Base-by-base conservation (phyloP, 2,113 vertebrate species). In the Cryptomyrus ogoouensis region DNA sequence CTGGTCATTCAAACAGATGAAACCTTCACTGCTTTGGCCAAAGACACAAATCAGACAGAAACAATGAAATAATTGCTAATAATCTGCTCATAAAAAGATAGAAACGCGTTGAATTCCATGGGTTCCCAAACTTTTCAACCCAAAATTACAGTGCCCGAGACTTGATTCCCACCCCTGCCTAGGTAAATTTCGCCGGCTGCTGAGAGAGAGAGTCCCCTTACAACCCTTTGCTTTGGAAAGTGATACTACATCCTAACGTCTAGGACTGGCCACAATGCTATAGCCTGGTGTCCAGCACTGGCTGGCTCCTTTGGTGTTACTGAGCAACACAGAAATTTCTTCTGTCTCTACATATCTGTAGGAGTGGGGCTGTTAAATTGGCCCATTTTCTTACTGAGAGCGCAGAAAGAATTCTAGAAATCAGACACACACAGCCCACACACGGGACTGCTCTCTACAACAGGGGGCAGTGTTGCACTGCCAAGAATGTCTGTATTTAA, bases 401-500 rank as follows among this genome's bases (percentile, higher is more conserved):
- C 35, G 58, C n/a, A 42, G 35, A 84, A 44, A 84, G 3, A n/a
- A 74, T 74, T 31, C 6, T 77, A 77, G 27, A 77, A 77, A 39
- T 77, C 70, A 77, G 35, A 39, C 74, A 80, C 27, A 39, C 35
- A 42, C 35, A 42, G 35, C 74, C n/a, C 19, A 12, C 46, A 47
- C 83, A 24, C 0, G 5, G 44, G n/a, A 47, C 44, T 50, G 44
- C n/a, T 39, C 70, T 56, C 31, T 47, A 7, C 70, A 80, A 46
- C 15, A 89, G 58, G 42, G 88, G n/a, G 44, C 58, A 89, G 84
- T 50, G 47, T n/a, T 53, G 27, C n/a, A 58, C 52, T 87, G 86
- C 27, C 19, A 27, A 35, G 50, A 35, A 87, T 21, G 24, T 86
- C 44, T 49, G 21, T 7, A 12, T 46, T 85, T 44, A 42, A 42